phyloP scores from a whole-genome alignment of 2,113 vertebrate species.

The Larimichthys polyactis region DNA sequence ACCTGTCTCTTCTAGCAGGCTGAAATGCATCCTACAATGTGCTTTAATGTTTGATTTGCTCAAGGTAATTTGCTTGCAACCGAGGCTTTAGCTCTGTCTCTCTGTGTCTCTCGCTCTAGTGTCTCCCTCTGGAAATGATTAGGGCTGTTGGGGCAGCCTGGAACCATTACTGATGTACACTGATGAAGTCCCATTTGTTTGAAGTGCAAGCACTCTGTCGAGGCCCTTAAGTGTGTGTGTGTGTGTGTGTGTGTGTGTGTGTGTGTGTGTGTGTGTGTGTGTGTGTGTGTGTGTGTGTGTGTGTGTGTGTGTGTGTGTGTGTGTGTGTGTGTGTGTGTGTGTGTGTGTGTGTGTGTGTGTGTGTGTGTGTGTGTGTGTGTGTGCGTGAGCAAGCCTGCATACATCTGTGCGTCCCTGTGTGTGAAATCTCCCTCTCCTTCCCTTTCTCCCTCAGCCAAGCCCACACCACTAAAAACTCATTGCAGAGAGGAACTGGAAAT shows the following conservation, averaged over 20 bases:
- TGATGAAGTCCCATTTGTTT: conserved; percentile 90
- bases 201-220: conserved; percentile 81
- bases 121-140: conserved; percentile 89
- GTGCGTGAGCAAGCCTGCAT: conserved; percentile 16
- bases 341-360: conserved; percentile 22
- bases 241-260: conserved; percentile 27
- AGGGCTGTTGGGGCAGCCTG: conserved; percentile 84
- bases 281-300: conserved; percentile 13
- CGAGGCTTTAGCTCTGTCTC: conserved; percentile 40
- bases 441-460: conserved; percentile 66
- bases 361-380: conserved; percentile 17
- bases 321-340: conserved; percentile 25
- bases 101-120: conserved; percentile 36
- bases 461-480: conserved; percentile 68
- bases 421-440: conserved; percentile 50
- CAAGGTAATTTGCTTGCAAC: conserved; percentile 39
- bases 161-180: conserved; percentile 89
- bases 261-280: conserved; percentile 21
- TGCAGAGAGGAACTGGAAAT: conserved; percentile 74
- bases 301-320: conserved; percentile 41
- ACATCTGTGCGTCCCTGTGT: conserved; percentile 57
- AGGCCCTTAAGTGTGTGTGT: conserved; percentile 41
- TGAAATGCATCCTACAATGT: conserved; percentile 14
- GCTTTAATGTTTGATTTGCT: conserved; percentile 45
- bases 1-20: conserved; percentile 5